Base-by-base conservation (phyloP, 92 coral and sea anemone genomes). In the Actinernus sp. region DNA sequence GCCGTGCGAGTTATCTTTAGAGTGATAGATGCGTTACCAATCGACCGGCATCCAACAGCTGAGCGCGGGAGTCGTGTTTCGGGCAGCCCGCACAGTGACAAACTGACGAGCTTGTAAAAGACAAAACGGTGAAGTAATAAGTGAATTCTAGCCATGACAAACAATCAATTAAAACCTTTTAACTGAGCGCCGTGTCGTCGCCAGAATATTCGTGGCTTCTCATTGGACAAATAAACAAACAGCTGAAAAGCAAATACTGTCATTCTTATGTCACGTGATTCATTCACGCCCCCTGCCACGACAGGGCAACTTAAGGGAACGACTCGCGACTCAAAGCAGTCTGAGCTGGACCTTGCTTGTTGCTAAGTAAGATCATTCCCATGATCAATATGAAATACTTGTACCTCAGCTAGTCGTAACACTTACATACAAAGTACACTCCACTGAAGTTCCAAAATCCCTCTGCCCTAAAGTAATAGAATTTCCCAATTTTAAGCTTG, bases 131-230 rank as follows among this genome's bases (percentile, higher is more conserved):
- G 68, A 50, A 57, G 92, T 78, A 70, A 81, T 86, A 86, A 88
- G 81, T 86, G 92, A 90, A 85, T 90, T 79, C 86, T 81, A 78
- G 82, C 86, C 81, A 63, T 70, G 45, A 85, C 92, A 90, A 90
- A 90, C 83, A 90, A 90, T 90, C 97, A 86, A 90, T 90, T 90
- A 90, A 81, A 76, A 67, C 86, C 97, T 90, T 90, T 90, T 90
- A 89, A 81, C 92, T 59, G 77, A 65, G 97, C 97, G 97, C 92
- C 97, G 74, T 76, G 85, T 90, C 92, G 97, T 86, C 97, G 92
- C 97, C 97, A 73, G 58, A 56, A 70, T 53, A 50, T 55, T 57
- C 64, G 41, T 70, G 78, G 41, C 41, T 34, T 43, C 63, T 68
- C 78, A 83, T 83, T 83, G 89, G 89, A 31, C 78, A 25, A 75